phyloP scores from a whole-genome alignment of 1,140 invertebrate genomes.

The Halesus radiatus region DNA sequence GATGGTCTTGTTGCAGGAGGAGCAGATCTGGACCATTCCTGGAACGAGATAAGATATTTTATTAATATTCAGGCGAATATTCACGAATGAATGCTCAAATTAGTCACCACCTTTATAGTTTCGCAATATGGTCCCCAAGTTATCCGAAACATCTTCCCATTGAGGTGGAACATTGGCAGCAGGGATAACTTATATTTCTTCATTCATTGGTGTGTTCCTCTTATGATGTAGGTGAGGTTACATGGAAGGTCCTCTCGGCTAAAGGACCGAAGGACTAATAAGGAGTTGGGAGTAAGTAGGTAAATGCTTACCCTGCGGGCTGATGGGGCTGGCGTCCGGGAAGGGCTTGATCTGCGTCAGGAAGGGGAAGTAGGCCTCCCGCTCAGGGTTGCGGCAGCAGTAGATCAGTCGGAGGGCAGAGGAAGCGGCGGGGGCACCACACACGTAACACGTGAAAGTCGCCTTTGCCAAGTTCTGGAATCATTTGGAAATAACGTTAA shows the following conservation, averaged over 20 bases:
- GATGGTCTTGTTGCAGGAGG: conserved; percentile 86
- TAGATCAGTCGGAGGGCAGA: conserved; percentile 85
- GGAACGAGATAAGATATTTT: conserved; percentile 25
- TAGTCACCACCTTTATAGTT: no score
- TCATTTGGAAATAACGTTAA: no score
- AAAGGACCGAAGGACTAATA: no score
- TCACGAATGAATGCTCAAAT: no score
- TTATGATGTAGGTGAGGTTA: no score
- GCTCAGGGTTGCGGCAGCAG: conserved; percentile 85
- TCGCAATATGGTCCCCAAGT: no score
- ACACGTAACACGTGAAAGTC: conserved; percentile 91
- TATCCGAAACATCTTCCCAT: no score
- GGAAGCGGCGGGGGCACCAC: conserved; percentile 83
- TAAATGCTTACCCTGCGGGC: conserved; percentile 74
- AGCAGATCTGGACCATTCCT: conserved; percentile 88
- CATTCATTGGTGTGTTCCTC: no score
- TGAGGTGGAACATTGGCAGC: no score
- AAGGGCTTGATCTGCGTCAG: conserved; percentile 84
- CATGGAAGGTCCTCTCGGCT: no score
- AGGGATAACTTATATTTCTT: no score
- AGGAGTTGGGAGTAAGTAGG: background rate
- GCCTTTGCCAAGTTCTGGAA: conserved; percentile 62
- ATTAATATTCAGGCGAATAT: no score
- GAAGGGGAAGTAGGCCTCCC: conserved; percentile 91
- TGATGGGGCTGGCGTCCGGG: conserved; percentile 86